Conservation (phyloP, 2,797 vertebrate species). For the Alca torda region DNA sequence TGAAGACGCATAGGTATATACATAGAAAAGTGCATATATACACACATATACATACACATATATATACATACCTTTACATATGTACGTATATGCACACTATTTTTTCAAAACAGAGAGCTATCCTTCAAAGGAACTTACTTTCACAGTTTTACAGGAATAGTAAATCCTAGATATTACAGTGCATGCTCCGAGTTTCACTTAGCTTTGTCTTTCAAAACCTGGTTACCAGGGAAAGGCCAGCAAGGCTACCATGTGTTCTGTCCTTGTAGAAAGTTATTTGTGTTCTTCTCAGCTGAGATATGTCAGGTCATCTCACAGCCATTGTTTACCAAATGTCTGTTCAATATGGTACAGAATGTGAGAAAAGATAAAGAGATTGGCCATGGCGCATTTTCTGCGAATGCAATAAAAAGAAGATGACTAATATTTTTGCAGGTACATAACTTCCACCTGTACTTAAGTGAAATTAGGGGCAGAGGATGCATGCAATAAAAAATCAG, state of each 20-base stretch:
- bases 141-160: not conserved
- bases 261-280: not conserved
- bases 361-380: not conserved
- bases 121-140: not conserved
- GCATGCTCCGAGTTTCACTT: not conserved
- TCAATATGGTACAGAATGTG: not conserved
- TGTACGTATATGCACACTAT: not conserved
- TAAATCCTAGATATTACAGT: not conserved
- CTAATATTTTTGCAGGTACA: not conserved
- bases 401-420: not conserved
- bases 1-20: rapidly evolving
- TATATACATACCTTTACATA: not conserved
- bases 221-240: not conserved
- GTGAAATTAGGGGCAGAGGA: not conserved
- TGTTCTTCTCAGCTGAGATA: not conserved
- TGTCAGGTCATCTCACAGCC: not conserved
- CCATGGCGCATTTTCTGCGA: not conserved
- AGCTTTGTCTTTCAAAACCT: not conserved
- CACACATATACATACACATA: too few relatives aligned
- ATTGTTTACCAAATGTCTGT: not conserved
- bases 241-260: not conserved
- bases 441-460: not conserved
- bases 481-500: not conserved
- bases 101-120: not conserved
- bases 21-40: not conserved